Base-by-base conservation (phyloP, 2,113 vertebrate species). In the Rissa tridactyla region DNA sequence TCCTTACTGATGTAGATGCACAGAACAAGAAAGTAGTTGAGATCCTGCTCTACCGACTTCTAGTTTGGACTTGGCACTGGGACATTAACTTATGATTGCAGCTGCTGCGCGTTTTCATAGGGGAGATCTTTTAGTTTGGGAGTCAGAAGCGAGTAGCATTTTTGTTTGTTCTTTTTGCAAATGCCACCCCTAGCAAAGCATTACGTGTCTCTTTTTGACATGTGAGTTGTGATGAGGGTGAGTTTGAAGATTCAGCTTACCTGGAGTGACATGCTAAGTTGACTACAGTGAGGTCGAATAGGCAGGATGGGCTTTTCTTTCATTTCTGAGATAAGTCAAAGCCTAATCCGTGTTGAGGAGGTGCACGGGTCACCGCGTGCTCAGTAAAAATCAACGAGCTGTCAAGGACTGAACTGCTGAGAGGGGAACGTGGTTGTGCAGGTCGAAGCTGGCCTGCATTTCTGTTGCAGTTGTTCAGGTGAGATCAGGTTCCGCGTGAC, bases 11-110 rank as follows among this genome's bases (percentile, higher is more conserved):
- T 93, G 66, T 65, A 94, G 81, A n/a, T 70, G 77, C 0, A 0
- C 52, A 86, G 76, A 70, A 76, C 2, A 11, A 76, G 75, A 52
- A 79, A 77, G 88, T 90, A 93, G 81, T 15, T 69, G 88, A 94
- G 80, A 90, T 86, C 14, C 36, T 65, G 73, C 73, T 79, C 65
- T 85, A 32, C 32, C 16, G 11, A 9, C 73, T 69, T 84, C 16
- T 64, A 55, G 36, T 85, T 70, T 21, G 9, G 65, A 40, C 81
- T 94, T 75, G 69, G 84, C 84, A 60, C n/a, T 52, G 71, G 51
- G 34, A 79, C 27, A 3, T 71, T 21, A 75, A 64, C 69, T 92
- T 68, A 22, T 47, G 51, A 68, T 22, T 75, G 52, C 51, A 88
- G 40, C 44, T 90, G 10, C 46, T 78, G 36, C 57, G 29, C 3